Base-by-base conservation (phyloP, 2,888 invertebrate species). In the Nomada fucata region DNA sequence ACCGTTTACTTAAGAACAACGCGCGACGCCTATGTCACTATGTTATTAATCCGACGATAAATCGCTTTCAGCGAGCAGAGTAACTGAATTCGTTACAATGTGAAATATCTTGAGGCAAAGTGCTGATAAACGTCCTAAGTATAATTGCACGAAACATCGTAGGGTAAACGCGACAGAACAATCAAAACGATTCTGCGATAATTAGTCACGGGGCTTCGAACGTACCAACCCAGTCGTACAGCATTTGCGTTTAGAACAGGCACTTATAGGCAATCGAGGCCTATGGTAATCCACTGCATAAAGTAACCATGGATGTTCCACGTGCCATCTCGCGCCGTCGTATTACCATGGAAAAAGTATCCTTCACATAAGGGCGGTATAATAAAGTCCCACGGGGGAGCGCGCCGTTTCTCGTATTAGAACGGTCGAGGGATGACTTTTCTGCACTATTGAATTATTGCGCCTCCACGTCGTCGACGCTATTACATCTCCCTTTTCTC, bases 271-370 rank as follows among this genome's bases (percentile, higher is more conserved):
- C 65, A 68, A 76, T 86, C 77, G 72, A 60, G 61, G 69, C 65
- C 61, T 55, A 55, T 50, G 55, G 29, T 65, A 71, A 76, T 63
- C 29, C 44, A 53, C 61, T 29, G 67, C 63, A 67, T 63, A 64
- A 65, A 64, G 65, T 76, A 83, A 80, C 73, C 77, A 53, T 26
- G 55, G 53, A 59, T 63, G 59, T 65, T 60, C 72, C 64, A 59
- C 68, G 61, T 61, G 77, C 59, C 75, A 65, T 67, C 64, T 42
- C 23, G 10, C 47, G 64, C 67, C 60, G 55, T 55, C 69, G 47
- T 63, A 86, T 87, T 87, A 87, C 73, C 87, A 82, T 86, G 82
- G 83, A 80, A 86, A 89, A 88, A 85, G 78, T 87, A 86, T 89
- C 89, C 89, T 77, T 85, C 83, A 68, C 79, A 65, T 72, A 79